phyloP scores from a whole-genome alignment of 2,888 invertebrate species.

The Drosophila anomelani region DNA sequence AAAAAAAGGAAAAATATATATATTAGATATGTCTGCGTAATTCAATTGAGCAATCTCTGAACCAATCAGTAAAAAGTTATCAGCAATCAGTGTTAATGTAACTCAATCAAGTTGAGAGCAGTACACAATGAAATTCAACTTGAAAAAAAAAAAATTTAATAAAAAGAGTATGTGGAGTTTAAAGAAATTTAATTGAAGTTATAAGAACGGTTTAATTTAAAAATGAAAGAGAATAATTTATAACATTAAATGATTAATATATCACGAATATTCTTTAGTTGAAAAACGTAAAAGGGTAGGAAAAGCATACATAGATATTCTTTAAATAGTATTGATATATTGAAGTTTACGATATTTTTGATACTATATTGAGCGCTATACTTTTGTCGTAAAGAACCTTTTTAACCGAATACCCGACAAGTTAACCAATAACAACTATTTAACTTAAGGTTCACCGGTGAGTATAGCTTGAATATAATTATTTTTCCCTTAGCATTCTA shows the following conservation, averaged over 20 bases:
- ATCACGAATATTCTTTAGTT: neutral
- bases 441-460: no score
- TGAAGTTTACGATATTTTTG: no score
- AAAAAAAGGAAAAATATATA: neutral
- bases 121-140: neutral
- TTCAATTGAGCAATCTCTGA: constrained; percentile 10
- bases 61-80: constrained; percentile 8
- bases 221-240: neutral
- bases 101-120: constrained; percentile 13
- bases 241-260: neutral
- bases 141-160: no score
- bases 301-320: neutral
- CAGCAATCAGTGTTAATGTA: constrained; percentile 6
- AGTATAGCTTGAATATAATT: no score
- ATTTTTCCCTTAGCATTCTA: neutral
- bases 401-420: no score
- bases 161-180: neutral
- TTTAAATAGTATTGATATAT: neutral
- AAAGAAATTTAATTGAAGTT: neutral
- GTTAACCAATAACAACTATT: no score
- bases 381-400: no score
- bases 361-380: no score
- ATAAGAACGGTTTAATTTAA: neutral
- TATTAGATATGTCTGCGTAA: neutral
- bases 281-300: neutral